phyloP scores from a whole-genome alignment of 2,113 vertebrate genomes.

The Hemibates koningsi region DNA sequence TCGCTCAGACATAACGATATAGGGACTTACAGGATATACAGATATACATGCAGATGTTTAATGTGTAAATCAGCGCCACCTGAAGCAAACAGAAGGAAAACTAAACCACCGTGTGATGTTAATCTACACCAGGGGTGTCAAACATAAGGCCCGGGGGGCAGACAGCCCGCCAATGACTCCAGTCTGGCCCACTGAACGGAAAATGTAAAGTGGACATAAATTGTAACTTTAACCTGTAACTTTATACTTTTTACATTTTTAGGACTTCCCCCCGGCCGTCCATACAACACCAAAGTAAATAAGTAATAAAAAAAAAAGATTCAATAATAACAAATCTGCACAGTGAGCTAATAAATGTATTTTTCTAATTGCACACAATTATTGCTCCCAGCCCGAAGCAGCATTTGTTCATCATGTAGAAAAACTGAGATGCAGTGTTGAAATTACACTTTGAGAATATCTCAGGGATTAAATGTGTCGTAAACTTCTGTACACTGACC shows the following conservation, averaged over 20 bases:
- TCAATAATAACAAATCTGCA: not conserved
- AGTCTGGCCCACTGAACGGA: not conserved
- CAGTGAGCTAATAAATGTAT: not conserved
- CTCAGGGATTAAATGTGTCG: not conserved
- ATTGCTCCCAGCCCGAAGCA: rapidly evolving
- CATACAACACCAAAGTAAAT: not conserved
- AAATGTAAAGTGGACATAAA: not conserved
- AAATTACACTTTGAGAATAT: not conserved
- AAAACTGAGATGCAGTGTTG: not conserved
- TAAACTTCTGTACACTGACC: not conserved
- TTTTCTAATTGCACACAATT: not conserved
- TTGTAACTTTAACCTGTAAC: not conserved
- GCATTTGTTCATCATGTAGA: not conserved
- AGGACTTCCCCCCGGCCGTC: rapidly evolving
- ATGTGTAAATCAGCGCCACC: not conserved
- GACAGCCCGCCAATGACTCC: not conserved
- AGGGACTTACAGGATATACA: not conserved
- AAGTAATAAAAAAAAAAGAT: not conserved
- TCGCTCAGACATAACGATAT: not conserved
- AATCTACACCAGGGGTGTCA: not conserved
- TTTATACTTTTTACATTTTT: not conserved
- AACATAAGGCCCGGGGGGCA: not conserved
- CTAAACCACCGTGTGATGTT: not conserved
- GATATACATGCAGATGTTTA: not conserved
- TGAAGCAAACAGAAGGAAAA: not conserved